Percentiles rank a stretch among this genome's conserved stretches.
These are phyloP conservation scores for Anas platyrhynchos DNA, from an alignment of 2,113 vertebrate genomes.

Conservation along the genomic window DNA sequence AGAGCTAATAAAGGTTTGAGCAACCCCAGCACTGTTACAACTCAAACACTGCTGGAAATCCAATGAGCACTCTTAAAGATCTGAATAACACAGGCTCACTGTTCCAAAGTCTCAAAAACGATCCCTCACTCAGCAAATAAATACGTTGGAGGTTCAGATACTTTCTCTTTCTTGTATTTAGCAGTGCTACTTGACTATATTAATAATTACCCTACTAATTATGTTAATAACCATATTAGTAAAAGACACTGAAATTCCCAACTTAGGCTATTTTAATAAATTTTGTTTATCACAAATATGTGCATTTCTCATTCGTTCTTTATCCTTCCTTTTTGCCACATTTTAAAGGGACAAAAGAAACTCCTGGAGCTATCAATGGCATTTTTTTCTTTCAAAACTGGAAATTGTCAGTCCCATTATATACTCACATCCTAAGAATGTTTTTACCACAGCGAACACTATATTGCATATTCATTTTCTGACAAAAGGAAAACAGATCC, in stretches of 20 bases:
- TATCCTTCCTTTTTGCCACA: neutral
- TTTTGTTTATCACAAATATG: neutral
- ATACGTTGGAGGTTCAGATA: neutral
- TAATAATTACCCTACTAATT: neutral
- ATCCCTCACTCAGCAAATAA: neutral
- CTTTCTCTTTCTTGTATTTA: neutral
- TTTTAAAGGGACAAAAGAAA: neutral
- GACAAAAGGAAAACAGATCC: neutral
- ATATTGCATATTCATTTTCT: neutral
- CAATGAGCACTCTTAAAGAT: neutral
- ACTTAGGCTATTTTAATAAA: neutral
- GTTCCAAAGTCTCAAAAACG: neutral
- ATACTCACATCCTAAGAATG: neutral
- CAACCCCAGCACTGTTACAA: neutral
- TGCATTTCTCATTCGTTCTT: neutral
- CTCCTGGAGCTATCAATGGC: neutral
- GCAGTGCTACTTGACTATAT: neutral
- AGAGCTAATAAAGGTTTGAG: constrained; percentile 11
- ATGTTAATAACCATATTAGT: neutral
- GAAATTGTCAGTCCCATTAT: neutral
- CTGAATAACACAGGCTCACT: neutral
- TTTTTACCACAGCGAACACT: neutral
- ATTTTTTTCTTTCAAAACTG: neutral
- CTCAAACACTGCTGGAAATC: neutral
- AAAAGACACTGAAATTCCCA: neutral